Evolutionary conservation across 2,797 vertebrate species (phyloP).

Genomic region (Rhinoraja longicauda): DNA sequence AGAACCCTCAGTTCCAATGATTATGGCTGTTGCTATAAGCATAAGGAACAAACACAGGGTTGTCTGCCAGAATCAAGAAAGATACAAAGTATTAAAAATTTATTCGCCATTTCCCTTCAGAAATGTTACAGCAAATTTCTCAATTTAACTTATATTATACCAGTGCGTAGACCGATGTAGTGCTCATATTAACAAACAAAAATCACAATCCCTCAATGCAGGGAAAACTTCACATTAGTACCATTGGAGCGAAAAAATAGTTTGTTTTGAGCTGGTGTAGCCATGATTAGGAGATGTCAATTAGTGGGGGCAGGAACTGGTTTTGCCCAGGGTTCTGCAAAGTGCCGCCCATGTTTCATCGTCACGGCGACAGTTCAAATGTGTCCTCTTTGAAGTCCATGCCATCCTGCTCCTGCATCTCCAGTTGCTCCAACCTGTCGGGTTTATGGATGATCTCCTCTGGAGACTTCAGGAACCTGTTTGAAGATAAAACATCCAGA

Average conservation of each 20-base stretch:
- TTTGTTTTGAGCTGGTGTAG: neutral
- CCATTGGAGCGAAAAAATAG: neutral
- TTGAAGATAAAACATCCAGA: neutral
- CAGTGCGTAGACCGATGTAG: conserved; percentile 19
- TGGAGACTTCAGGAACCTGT: conserved; percentile 79
- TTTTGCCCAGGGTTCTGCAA: neutral
- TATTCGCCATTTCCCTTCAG: conserved; percentile 28
- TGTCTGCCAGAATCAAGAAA: neutral
- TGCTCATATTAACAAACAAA: conserved; percentile 16
- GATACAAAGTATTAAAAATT: neutral
- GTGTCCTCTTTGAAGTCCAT: conserved; percentile 55
- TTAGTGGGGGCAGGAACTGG: neutral
- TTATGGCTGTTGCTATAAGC: neutral
- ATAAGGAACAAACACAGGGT: neutral
- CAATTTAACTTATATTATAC: neutral
- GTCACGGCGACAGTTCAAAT: conserved; percentile 58
- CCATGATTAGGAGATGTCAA: neutral
- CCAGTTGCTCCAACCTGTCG: conserved; percentile 52
- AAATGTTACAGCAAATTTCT: neutral
- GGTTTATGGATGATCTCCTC: conserved; percentile 56
- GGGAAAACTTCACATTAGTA: conserved; percentile 15
- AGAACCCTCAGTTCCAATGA: neutral
- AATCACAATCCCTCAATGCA: neutral
- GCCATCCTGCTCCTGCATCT: conserved; percentile 52
- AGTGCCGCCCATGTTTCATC: neutral